Evolutionary conservation across 2,113 vertebrate genomes (phyloP), one percentile per base, ranked within the genome.

Genomic region (Laticauda laticaudata): DNA sequence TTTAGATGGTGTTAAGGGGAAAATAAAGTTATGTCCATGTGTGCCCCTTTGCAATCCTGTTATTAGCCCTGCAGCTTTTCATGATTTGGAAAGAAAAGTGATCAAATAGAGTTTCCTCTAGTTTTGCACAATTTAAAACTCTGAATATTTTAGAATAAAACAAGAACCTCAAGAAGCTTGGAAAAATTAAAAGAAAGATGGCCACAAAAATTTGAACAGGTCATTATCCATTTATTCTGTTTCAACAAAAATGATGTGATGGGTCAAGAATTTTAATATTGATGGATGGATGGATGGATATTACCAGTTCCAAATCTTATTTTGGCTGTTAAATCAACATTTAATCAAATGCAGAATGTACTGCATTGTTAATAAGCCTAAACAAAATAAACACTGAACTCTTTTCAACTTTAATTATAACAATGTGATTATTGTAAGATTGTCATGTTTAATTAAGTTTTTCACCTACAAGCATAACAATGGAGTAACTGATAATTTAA

Each of bases 391-490:
- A n/a, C 48, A 89, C 55, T 54, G 15, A n/a, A 15, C 54, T 12
- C 14, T 54, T 24, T 15, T 89, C 53, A 24, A 20, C 24, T 39
- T 43, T 39, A 23, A 53, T 51, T 7, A n/a, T 1, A 8, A 88
- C 18, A 45, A 45, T 61, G 1, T 43, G 10, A 6, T 43, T 21
- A 39, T 43, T 89, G 14, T 34, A 64, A 53, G 4, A 7, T 59
- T 86, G 15, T n/a, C 48, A 89, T 57, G 90, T 75, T 85, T 88
- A 48, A 96, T 85, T 88, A 54, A 96, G 85, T 59, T 48, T 75
- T 0, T 3, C 55, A 75, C 2, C 51, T 55, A 55, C 14, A 18
- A 15, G 54, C 54, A 18, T 55, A 57, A 86, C 20, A 51, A 18
- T 69, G n/a, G 3, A 0, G 8, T 0, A 11, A 94, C 9, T 0